These are phyloP conservation scores for Acronicta leporina DNA, from an alignment of 2,888 invertebrate genomes.

Conservation along the genomic window DNA sequence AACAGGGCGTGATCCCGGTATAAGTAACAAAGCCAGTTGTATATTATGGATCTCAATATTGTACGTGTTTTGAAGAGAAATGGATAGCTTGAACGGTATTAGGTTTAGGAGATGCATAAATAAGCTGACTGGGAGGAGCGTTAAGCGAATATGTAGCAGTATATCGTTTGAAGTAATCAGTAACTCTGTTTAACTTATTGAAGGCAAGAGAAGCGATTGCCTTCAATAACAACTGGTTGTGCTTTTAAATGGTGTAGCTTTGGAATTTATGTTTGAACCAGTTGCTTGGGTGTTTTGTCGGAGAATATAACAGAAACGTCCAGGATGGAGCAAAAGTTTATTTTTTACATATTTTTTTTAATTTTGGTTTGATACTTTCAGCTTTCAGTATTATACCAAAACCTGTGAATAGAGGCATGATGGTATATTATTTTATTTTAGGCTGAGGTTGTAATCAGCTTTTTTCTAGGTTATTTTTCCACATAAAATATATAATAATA, in stretches of 20 bases:
- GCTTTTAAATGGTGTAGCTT: neutral
- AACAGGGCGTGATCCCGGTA: slow-evolving; percentile 33
- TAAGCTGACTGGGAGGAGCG: slow-evolving; percentile 19
- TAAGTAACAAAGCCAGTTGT: slow-evolving; percentile 49
- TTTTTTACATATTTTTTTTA: no score
- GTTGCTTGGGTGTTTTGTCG: no score
- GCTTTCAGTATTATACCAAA: no score
- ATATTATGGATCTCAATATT: slow-evolving; percentile 51
- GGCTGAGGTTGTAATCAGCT: no score
- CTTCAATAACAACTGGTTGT: neutral
- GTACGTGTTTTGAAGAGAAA: slow-evolving; percentile 51
- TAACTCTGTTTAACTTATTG: slow-evolving; percentile 1
- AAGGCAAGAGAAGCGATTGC: slow-evolving; percentile 1
- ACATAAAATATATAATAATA: no score
- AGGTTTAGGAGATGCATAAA: slow-evolving; percentile 41
- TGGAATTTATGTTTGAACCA: no score
- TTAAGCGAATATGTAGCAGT: slow-evolving; percentile 1
- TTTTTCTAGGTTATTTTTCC: no score
- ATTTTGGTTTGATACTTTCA: no score
- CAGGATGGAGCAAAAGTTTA: no score
- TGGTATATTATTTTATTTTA: no score
- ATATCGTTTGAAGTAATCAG: neutral
- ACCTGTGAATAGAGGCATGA: no score
- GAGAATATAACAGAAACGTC: no score
- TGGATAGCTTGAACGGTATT: slow-evolving; percentile 39